Base-by-base conservation (phyloP, 2,113 vertebrate species). In the Pachypanchax playfairii region DNA sequence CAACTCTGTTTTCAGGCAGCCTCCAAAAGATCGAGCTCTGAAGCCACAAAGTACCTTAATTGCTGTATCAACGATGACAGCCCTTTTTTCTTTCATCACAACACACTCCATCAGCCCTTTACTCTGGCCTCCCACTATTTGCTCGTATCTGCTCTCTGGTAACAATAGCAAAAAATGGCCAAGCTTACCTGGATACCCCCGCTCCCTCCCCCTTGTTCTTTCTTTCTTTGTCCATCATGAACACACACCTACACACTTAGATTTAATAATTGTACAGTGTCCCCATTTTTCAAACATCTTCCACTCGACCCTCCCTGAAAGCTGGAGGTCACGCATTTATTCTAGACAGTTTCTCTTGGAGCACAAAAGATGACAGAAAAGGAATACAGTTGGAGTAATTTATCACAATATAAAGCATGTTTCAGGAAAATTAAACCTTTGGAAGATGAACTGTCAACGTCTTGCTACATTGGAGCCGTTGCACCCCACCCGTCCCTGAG, bases 321-420 rank as follows among this genome's bases (percentile, higher is more conserved):
- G 52, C 56, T 65, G 70, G 58, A 75, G 78, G 84, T 77, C 79
- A 65, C 74, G 5, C 60, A 73, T 81, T 65, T 73, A 73, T 73
- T 84, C 66, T 55, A 49, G 75, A 71, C 75, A 71, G 69, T 57
- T 79, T 69, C 73, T 70, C 62, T 65, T 53, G 42, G 12, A 17
- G 46, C 47, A 0, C 4, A 31, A 50, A 11, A 1, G 18, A 55
- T 39, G 35, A 35, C 66, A 72, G 55, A 77, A 82, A 75, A 69
- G 53, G 77, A 65, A 86, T 73, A 65, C 61, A 81, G 74, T 42
- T 41, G 1, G 51, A 60, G 67, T 84, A 78, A 85, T 87, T 86
- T 86, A 86, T 84, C 55, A 44, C 15, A 20, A 73, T 65, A 84
- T 79, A 81, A 88, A 87, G 73, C 70, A 62, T 22, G 54, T 77